Evolutionary conservation across 2,113 vertebrate genomes (phyloP).

Genomic region (Odobenus rosmarus): DNA sequence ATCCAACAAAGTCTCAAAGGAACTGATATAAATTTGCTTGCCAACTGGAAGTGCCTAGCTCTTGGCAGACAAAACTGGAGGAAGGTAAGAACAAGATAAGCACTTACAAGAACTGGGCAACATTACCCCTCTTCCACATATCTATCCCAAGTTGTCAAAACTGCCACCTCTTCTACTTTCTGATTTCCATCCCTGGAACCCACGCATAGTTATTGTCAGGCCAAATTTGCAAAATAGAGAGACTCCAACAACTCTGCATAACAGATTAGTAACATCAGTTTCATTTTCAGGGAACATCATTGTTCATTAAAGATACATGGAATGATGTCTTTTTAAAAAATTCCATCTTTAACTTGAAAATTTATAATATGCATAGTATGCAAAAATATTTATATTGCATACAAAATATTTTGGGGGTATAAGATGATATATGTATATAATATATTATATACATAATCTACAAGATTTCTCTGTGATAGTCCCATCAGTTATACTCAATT

Average conservation of each 20-base stretch:
- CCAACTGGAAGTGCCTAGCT: not conserved
- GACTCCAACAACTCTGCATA: not conserved
- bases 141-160: not conserved
- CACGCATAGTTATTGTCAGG: too few relatives aligned
- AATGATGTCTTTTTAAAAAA: not conserved
- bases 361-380: not conserved
- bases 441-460: not conserved
- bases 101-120: not conserved
- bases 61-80: not conserved
- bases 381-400: not conserved
- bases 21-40: not conserved
- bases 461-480: not conserved
- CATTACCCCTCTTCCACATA: not conserved
- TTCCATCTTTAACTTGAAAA: not conserved
- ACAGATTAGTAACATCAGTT: not conserved
- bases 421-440: not conserved
- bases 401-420: not conserved
- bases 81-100: not conserved
- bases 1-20: not conserved
- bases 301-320: not conserved
- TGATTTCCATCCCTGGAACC: not conserved
- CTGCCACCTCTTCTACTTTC: not conserved
- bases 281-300: not conserved
- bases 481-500: not conserved
- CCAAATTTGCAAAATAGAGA: not conserved